Evolutionary conservation across 2,888 invertebrate species (phyloP), one percentile per base, ranked within the genome.

Genomic region (Odontocolon sp.): DNA sequence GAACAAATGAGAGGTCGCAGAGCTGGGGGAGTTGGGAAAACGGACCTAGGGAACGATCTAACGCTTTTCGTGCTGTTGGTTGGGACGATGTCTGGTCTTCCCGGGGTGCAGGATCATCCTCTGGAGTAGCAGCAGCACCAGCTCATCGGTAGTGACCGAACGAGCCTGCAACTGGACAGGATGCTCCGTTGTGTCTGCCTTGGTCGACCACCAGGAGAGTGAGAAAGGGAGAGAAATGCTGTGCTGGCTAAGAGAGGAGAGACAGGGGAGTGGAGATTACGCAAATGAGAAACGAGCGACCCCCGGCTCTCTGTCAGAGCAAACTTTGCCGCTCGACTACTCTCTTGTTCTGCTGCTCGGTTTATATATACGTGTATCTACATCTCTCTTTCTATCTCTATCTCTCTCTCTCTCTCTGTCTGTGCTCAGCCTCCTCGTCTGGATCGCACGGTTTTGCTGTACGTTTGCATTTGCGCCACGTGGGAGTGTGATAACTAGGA

Each of bases 211-310:
- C 70, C 59, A 64, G 21, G 47, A 69, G 40, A 59, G 80, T 56
- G 69, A 74, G 74, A 50, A 69, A 63, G 50, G 42, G 70, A 68
- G 71, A 38, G 74, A 70, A 50, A 59, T 72, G 63, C 26, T 3
- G 38, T 26, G 50, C 40, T 26, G n/a, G 18, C 47, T 6, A 23
- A 31, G 56, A 56, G 61, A 31, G 67, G 57, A 40, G 57, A 75
- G 67, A 40, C 57, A 78, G 79, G 78, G 74, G 78, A 79, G 77
- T 80, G 81, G 87, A 89, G 89, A 89, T 90, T 90, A 90, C 87
- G 85, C 88, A 89, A 89, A 89, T 90, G 89, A 89, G 89, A 90
- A 89, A 89, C 88, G 89, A 89, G 77, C 72, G 50, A 72, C n/a
- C 67, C 86, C 87, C 52, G 11, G 42, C 45, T 31, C 61, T 47